Evolutionary conservation across 2,888 invertebrate genomes (phyloP), one percentile per base, ranked within the genome.

Genomic region (Apamea anceps): DNA sequence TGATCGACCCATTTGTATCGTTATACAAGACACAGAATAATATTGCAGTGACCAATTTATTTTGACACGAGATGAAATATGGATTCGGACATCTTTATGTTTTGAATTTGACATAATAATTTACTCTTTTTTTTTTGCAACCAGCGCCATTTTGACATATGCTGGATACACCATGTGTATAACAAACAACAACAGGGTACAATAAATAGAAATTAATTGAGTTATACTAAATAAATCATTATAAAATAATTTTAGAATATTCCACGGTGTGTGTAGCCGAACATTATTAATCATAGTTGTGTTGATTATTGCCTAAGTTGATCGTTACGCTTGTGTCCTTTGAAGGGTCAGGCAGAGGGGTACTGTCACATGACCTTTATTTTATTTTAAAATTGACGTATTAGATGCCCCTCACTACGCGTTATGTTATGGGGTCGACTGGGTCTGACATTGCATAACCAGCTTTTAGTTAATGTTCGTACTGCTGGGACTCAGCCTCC

Each of bases 251-350:
- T 84, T 54, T 45, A 51, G 28, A 67, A 73, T 70, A 45, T 51
- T 67, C 15, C 45, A 42, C 51, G 60, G n/a, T 65, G 67, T n/a
- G 28, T 37, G 25, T 28, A 71, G 57, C 72, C 51, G 62, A 79
- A 66, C 28, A 70, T 72, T 28, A 86, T 80, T 76, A 80, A 80
- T 84, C 84, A 87, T 57, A 48, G 45, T 54, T 73, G 51, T 85
- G 74, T 48, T 73, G 79, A 63, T 76, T 63, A 25, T 21, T 48
- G 32, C 67, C 15, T 74, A 45, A 68, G 5, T 54, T 74, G 75
- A 75, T 65, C 67, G 67, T 84, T 68, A 80, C 67, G 74, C 48
- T 72, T 18, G 5, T 66, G 10, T 60, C 63, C 74, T 72, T 25
- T 71, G 25, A 18, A 8, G 67, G 67, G 71, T 76, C 84, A 67